A percentile compares a stretch with the other conserved stretches of the same genome.
Evolutionary conservation across 2,888 invertebrate genomes (phyloP).

Genomic region (Acrocera orbiculus): DNA sequence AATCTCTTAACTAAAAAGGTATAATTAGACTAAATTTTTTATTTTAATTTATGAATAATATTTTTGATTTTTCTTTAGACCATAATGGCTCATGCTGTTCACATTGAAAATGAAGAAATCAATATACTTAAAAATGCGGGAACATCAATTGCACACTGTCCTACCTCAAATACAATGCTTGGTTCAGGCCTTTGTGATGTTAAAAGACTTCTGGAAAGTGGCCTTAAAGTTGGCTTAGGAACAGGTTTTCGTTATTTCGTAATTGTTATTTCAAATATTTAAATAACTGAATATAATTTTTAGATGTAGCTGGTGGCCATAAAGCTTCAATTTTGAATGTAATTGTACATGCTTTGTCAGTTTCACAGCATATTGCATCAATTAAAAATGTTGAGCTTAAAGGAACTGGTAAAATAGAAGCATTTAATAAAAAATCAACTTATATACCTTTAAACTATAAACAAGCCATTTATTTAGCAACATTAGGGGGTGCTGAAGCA

Average conservation of each 20-base stretch:
- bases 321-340: slow-evolving; percentile 57
- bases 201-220: slow-evolving; percentile 39
- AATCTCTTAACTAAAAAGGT: slow-evolving; percentile 59
- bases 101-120: slow-evolving; percentile 54
- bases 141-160: slow-evolving; percentile 67
- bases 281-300: background rate
- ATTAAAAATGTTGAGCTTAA: slow-evolving; percentile 28
- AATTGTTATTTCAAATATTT: background rate
- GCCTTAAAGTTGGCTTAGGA: slow-evolving; percentile 65
- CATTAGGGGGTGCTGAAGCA: slow-evolving; percentile 73
- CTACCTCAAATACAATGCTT: slow-evolving; percentile 66
- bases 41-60: slow-evolving; percentile 2
- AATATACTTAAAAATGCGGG: slow-evolving; percentile 39
- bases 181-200: slow-evolving; percentile 70
- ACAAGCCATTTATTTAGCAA: slow-evolving; percentile 70
- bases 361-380: slow-evolving; percentile 50
- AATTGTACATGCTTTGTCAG: slow-evolving; percentile 53
- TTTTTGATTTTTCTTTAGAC: slow-evolving; percentile 24
- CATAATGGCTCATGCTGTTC: slow-evolving; percentile 69
- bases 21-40: slow-evolving; percentile 15
- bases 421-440: slow-evolving; percentile 5
- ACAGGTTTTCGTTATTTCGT: slow-evolving; percentile 41
- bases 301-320: slow-evolving; percentile 74
- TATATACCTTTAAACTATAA: slow-evolving; percentile 43
- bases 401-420: slow-evolving; percentile 16